Base-by-base conservation (phyloP, 1,140 invertebrate genomes). In the Vollenhovia emeryi region DNA sequence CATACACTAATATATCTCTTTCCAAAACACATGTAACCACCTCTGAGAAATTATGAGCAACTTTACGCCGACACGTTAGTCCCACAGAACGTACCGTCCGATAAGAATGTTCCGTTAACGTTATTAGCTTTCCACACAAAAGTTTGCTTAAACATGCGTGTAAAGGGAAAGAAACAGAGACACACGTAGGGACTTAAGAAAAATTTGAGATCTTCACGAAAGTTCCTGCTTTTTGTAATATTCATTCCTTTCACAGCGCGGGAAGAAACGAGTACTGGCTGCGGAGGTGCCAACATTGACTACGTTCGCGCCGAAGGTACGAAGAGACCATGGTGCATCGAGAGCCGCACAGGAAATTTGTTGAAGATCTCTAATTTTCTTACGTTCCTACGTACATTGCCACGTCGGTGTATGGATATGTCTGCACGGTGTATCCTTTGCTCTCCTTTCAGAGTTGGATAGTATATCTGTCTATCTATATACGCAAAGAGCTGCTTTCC, bases 341-440 rank as follows among this genome's bases (percentile, higher is more conserved):
- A 79, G 75, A 50, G 30, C 75, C 36, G 13, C 60, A 33, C 59
- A 48, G 60, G 60, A 79, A 66, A 50, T 66, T 79, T 66, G 66
- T 68, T 79, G 75, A 79, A 79, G 75, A 79, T 79, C 75, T 79
- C 75, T 50, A 24, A 79, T 66, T 79, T 79, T 79, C 64, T 79
- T 79, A 62, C 24, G 27, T 79, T 43, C 43, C 52, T 68, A 68
- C 68, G 68, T 75, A n/a, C 78, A 43, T 73, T 57, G 36, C 66
- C 55, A 30, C 33, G 30, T 68, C 45, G 36, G 21, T 80, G 24
- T 80, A 52, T 55, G 24, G 33, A 71, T 82, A 45, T 43, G 27
- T 45, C 66, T 57, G 50, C 78, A 57, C 48, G 45, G 48, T 82
- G 36, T 82, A 79, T 79, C 76, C 76, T 79, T 79, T 68, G 48